phyloP scores from a whole-genome alignment of 2,113 vertebrate genomes.

The Nannobrachium achirus region DNA sequence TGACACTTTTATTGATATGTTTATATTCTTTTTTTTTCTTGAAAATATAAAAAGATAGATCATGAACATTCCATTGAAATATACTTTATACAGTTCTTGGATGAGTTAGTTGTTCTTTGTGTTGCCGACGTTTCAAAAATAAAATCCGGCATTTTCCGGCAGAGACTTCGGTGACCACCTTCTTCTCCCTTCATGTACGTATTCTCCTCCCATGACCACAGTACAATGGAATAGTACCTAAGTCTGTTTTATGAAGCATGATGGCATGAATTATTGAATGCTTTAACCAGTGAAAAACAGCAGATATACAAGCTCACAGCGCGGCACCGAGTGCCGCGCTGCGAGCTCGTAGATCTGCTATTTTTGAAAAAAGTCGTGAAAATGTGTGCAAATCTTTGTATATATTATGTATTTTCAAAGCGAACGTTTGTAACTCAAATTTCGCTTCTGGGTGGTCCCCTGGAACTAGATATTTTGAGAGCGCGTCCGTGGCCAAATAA shows the following conservation, averaged over 20 bases:
- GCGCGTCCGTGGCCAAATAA: too few relatives aligned
- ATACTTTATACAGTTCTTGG: slow-evolving; percentile 80
- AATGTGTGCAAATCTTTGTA: too few relatives aligned
- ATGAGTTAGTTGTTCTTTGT: slow-evolving; percentile 76
- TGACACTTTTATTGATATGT: slow-evolving; percentile 81
- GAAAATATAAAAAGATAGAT: slow-evolving; percentile 83
- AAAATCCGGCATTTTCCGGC: slow-evolving; percentile 72
- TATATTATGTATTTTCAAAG: too few relatives aligned
- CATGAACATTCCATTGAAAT: slow-evolving; percentile 82
- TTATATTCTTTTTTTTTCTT: slow-evolving; percentile 72
- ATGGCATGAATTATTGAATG: slow-evolving; percentile 62
- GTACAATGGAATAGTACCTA: slow-evolving; percentile 70
- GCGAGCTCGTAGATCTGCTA: too few relatives aligned
- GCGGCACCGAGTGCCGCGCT: too few relatives aligned
- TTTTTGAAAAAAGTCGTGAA: too few relatives aligned
- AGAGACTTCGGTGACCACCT: slow-evolving; percentile 68
- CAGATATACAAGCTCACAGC: too few relatives aligned
- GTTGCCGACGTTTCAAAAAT: slow-evolving; percentile 79
- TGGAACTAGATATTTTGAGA: too few relatives aligned
- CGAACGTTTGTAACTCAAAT: too few relatives aligned
- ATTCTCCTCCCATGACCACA: slow-evolving; percentile 63
- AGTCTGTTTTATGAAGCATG: slow-evolving; percentile 68
- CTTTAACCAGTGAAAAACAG: too few relatives aligned
- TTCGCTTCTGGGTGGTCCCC: too few relatives aligned
- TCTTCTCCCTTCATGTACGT: slow-evolving; percentile 47